Evolutionary conservation across 2,113 vertebrate genomes (phyloP).

Genomic region (Myocastor coypus): DNA sequence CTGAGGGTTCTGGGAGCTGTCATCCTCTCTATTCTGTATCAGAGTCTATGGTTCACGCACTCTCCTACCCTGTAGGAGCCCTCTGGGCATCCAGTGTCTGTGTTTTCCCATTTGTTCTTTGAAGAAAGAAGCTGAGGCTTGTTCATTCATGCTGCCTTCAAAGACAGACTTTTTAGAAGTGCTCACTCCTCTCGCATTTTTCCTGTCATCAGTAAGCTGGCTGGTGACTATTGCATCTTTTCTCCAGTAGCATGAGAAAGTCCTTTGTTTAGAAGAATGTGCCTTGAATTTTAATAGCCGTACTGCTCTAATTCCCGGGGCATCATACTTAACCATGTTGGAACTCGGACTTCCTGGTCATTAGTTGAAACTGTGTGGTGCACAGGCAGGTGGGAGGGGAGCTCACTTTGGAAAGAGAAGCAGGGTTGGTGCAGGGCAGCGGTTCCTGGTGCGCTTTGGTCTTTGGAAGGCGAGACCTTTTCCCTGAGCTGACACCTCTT

Average conservation of each 20-base stretch:
- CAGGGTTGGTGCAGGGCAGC: background rate
- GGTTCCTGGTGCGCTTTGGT: background rate
- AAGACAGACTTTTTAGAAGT: conserved; percentile 6
- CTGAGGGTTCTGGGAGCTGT: background rate
- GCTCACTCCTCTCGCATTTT: background rate
- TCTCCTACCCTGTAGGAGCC: background rate
- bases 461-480: background rate
- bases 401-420: background rate
- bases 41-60: background rate
- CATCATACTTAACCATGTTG: background rate
- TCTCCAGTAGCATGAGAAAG: conserved; percentile 33
- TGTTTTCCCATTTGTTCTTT: background rate
- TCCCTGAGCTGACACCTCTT: background rate
- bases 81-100: background rate
- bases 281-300: conserved; percentile 68
- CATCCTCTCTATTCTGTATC: background rate
- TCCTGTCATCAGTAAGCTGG: conserved; percentile 32
- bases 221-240: conserved; percentile 39
- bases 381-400: background rate
- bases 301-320: background rate
- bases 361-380: rapidly evolving
- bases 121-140: background rate
- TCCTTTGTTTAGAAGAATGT: conserved; percentile 65
- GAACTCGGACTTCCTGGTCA: background rate
- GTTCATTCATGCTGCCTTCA: background rate